Base-by-base conservation (phyloP, 2,797 vertebrate genomes). In the Coracias cyanogaster region DNA sequence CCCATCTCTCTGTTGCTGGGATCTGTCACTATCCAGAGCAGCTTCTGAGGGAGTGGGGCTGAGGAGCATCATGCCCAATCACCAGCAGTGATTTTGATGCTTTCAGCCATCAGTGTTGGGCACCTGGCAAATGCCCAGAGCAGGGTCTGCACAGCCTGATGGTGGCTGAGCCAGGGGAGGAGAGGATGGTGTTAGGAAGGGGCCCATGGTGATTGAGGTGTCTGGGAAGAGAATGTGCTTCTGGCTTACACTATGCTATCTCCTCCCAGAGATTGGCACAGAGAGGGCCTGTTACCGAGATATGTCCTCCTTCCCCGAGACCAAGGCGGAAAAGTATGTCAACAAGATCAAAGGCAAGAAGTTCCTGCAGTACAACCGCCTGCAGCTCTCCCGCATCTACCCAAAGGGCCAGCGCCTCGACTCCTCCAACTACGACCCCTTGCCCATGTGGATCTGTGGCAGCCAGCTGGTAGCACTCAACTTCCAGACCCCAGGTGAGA, bases 391-490 rank as follows among this genome's bases (percentile, higher is more conserved):
- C 64, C 99, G 99, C 89, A 99, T 99, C 97, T 99, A 99, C 98
- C 99, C 99, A 46, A 99, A 99, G 95, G 99, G 99, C 77, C 99
- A 99, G 97, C 98, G 99, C 64, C 98, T 99, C 5, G 99, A 99
- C 98, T 99, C 99, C 29, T 99, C 99, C 77, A 99, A 99, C 98
- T 99, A 99, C 1, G 99, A 99, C 96, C 99, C 99, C 4, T 96
- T 99, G 94, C 99, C 99, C 97, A 99, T 99, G 99, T 99, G 99
- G 99, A 99, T 99, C 93, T 99, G 99, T 1, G 99, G 99, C 52
- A 99, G 99, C 94, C 99, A 99, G 97, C 98, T 99, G 85, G 99
- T 99, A 57, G 99, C 99, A 0, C 99, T 99, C 86, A 99, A 99
- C 98, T 99, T 99, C 97, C 99, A 99, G 98, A 99, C 99, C 18